Conservation (phyloP, 2,888 invertebrate species). For the Eilema depressum region DNA sequence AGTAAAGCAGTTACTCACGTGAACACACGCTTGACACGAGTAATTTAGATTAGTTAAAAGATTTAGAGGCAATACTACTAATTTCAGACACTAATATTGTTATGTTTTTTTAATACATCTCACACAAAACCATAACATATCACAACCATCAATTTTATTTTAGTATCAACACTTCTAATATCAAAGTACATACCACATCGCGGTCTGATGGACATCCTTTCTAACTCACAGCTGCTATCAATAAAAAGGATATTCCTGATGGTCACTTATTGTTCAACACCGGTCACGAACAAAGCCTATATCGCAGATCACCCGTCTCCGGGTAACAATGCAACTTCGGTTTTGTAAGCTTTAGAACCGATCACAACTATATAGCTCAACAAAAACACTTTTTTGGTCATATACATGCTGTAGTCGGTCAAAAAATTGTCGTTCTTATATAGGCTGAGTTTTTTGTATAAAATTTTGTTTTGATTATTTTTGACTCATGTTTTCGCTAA, state of each 20-base stretch:
- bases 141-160: constrained; percentile 19
- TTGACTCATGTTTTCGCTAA: background rate
- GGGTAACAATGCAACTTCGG: constrained; percentile 70
- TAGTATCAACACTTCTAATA: constrained; percentile 15
- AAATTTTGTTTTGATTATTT: background rate
- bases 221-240: constrained; percentile 79
- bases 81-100: too few relatives aligned
- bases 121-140: background rate
- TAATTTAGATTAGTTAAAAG: too few relatives aligned
- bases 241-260: constrained; percentile 76
- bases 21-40: too few relatives aligned
- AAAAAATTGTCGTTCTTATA: background rate
- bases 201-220: constrained; percentile 70
- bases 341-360: constrained; percentile 72
- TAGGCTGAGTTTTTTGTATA: background rate
- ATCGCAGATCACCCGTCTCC: constrained; percentile 77
- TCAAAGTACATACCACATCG: constrained; percentile 65
- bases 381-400: constrained; percentile 62
- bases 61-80: too few relatives aligned
- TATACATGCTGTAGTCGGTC: background rate
- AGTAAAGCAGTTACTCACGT: too few relatives aligned
- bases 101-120: too few relatives aligned
- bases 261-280: constrained; percentile 83
- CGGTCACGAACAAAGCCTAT: constrained; percentile 72
- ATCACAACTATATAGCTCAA: constrained; percentile 66